Percentiles rank a stretch among this genome's conserved stretches.
Evolutionary conservation across 2,113 vertebrate genomes (phyloP).

Genomic region (Callithrix jacchus): DNA sequence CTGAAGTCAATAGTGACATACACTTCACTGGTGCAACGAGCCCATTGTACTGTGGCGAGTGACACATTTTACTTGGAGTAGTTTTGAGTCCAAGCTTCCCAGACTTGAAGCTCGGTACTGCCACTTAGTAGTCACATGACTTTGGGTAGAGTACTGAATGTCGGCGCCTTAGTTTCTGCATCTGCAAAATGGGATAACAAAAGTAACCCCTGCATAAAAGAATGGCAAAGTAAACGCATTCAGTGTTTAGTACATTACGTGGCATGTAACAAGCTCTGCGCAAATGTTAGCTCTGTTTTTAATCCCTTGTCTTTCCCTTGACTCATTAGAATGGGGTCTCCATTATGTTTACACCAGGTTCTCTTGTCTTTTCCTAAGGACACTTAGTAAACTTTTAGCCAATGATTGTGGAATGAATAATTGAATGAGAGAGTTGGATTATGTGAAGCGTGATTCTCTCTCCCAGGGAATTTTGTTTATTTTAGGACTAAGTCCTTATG

Average conservation of each 20-base stretch:
- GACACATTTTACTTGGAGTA: background rate
- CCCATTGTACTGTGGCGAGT: fast-evolving
- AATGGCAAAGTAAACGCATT: no score
- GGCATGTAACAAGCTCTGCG: fast-evolving
- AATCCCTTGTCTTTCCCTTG: background rate
- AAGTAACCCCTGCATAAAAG: fast-evolving
- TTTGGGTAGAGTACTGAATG: background rate
- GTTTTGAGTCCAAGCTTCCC: no score
- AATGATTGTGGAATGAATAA: fast-evolving
- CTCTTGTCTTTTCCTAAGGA: background rate
- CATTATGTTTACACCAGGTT: no score
- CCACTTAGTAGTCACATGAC: background rate
- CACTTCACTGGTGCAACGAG: background rate
- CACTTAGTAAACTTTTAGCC: fast-evolving
- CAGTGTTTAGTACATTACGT: fast-evolving
- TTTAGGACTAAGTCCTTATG: background rate
- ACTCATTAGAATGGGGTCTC: background rate
- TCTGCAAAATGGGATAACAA: background rate
- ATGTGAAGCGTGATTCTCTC: fast-evolving
- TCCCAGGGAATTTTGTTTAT: background rate
- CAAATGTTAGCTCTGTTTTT: background rate
- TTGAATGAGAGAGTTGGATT: fast-evolving
- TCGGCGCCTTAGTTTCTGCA: background rate
- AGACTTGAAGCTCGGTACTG: background rate
- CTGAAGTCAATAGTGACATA: background rate